Base-by-base conservation (phyloP, 1,140 invertebrate genomes). In the Polypedilum vanderplanki region DNA sequence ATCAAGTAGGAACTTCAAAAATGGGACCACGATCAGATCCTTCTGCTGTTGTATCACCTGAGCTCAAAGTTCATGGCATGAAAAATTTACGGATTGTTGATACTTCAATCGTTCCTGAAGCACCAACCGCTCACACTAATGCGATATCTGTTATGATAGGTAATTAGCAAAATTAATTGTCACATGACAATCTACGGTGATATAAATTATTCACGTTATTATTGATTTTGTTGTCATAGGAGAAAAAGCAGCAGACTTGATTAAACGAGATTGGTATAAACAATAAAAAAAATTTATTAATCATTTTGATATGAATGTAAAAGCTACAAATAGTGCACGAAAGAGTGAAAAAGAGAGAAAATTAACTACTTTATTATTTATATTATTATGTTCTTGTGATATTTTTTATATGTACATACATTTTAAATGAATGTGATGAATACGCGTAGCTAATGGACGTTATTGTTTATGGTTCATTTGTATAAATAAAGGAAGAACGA, bases 181-280 rank as follows among this genome's bases (percentile, higher is more conserved):
- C 46, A n/a, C 10, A n/a, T 57, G 46, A 57, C 3, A 57, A n/a
- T n/a, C n/a, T n/a, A n/a, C n/a, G n/a, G n/a, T n/a, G n/a, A 57
- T 57, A 33, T 33, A 33, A 33, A 33, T 33, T 33, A 33, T 3
- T 33, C 5, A 5, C 5, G 5, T 57, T n/a, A 15, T 57, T n/a
- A 57, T 57, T 57, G 12, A 57, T 57, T 57, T n/a, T 46, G 0
- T 57, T 46, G 12, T 57, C n/a, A 12, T 3, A 57, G 46, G 46
- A 12, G 94, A 97, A 81, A 94, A 93, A 80, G 91, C 87, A 0
- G 88, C 93, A 0, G 91, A 95, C 80, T 85, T 95, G 79, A 92
- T 96, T 40, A 90, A 89, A 78, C 80, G 84, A 74, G 81, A 84
- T 74, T 89, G 88, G 88, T 82, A 83, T 78, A 3, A 17, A 70